These are phyloP conservation scores for Pitangus sulphuratus DNA, from an alignment of 2,797 vertebrate species.

Conservation along the genomic window DNA sequence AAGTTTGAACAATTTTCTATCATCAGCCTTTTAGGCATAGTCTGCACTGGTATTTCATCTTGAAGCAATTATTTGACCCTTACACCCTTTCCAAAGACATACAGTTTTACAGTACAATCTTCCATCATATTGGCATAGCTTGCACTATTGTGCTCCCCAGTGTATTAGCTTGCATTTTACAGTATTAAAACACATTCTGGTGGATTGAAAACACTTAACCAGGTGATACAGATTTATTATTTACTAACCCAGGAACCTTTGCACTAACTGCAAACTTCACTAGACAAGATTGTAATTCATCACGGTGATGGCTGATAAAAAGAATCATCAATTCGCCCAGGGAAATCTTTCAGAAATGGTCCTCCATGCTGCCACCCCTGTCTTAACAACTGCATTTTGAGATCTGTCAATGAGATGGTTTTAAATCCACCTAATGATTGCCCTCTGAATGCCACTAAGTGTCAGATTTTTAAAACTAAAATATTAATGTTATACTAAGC, in stretches of 20 bases:
- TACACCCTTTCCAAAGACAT: background rate
- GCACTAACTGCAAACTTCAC: background rate
- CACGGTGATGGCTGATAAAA: background rate
- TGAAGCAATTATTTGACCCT: background rate
- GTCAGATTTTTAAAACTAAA: slow-evolving; percentile 3
- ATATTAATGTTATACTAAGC: background rate
- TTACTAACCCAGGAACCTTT: background rate
- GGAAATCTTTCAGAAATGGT: background rate
- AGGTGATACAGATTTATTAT: background rate
- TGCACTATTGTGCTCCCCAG: background rate
- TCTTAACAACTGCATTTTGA: background rate
- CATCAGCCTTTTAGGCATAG: background rate
- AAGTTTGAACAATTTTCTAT: background rate
- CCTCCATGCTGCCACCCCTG: background rate
- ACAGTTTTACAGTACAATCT: background rate
- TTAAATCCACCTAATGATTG: background rate
- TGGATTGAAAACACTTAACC: background rate
- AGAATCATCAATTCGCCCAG: background rate
- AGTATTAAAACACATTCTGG: background rate
- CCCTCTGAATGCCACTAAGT: background rate
- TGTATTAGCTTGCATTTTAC: background rate
- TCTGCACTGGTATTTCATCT: background rate
- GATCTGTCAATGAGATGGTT: background rate
- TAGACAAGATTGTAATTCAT: background rate
- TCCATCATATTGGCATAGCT: background rate